A percentile compares a stretch with the other conserved stretches of the same genome.
Conservation (phyloP, 2,113 vertebrate species). For the Eurypyga helias region DNA sequence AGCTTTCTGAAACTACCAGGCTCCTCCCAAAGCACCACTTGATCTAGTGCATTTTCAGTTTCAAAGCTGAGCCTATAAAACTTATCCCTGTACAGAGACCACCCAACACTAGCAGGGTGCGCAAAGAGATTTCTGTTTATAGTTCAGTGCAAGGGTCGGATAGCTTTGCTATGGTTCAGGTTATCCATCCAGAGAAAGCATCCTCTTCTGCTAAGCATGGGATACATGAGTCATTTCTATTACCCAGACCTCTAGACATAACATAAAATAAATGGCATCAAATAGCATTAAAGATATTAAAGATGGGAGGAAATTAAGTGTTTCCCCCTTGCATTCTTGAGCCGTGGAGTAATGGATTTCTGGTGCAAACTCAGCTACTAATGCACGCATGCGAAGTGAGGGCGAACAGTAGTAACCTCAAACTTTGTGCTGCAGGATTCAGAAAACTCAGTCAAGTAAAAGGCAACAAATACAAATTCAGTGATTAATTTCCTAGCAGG, state of each 20-base stretch:
- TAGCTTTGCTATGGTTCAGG: slow-evolving; percentile 16
- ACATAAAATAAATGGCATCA: slow-evolving; percentile 39
- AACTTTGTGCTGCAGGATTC: neutral
- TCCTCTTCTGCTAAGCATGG: neutral
- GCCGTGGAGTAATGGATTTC: slow-evolving; percentile 31
- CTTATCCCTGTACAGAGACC: neutral
- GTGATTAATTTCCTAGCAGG: neutral
- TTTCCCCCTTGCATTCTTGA: slow-evolving; percentile 47
- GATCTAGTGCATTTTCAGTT: slow-evolving; percentile 1
- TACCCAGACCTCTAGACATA: slow-evolving; percentile 40
- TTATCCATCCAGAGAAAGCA: slow-evolving; percentile 39
- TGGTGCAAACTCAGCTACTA: slow-evolving; percentile 3
- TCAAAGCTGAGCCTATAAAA: slow-evolving; percentile 38
- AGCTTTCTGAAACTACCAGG: slow-evolving; percentile 46
- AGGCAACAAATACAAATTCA: neutral
- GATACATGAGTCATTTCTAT: slow-evolving; percentile 41
- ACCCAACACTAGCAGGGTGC: neutral
- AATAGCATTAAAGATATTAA: slow-evolving; percentile 26
- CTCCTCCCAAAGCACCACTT: slow-evolving; percentile 28
- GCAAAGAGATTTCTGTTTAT: slow-evolving; percentile 2
- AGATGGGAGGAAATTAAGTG: slow-evolving; percentile 21
- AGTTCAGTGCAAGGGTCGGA: neutral
- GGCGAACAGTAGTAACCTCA: slow-evolving; percentile 8
- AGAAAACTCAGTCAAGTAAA: neutral
- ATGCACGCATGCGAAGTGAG: neutral